Conservation (phyloP, 2,797 vertebrate species). For the Psittacula derbiana region DNA sequence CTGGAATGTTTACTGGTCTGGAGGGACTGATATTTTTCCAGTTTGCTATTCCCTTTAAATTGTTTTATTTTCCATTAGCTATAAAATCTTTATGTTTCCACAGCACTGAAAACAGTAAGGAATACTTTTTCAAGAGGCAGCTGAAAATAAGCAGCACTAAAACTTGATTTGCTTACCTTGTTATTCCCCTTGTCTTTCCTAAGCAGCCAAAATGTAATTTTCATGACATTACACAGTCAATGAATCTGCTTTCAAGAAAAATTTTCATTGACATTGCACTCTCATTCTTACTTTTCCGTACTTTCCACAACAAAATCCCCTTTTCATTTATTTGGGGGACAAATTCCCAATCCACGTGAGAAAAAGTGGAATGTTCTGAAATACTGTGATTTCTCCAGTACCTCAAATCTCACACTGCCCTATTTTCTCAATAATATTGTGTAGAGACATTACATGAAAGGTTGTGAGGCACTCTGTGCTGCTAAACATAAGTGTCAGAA, state of each 20-base stretch:
- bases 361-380: neutral
- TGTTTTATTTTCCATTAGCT: constrained; percentile 35
- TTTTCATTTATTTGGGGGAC: neutral
- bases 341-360: neutral
- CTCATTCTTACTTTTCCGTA: neutral
- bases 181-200: neutral
- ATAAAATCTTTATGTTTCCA: constrained; percentile 32
- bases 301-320: neutral
- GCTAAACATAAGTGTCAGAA: neutral
- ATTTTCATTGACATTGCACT: neutral
- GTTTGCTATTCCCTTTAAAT: constrained; percentile 18
- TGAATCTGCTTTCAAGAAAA: neutral
- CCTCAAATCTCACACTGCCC: neutral
- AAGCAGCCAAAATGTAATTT: neutral
- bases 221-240: neutral
- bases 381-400: neutral
- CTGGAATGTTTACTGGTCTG: constrained; percentile 24
- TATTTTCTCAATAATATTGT: neutral
- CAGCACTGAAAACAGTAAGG: neutral
- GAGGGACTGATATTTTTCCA: constrained; percentile 33
- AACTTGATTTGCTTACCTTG: neutral
- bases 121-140: neutral
- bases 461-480: neutral
- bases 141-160: neutral
- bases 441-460: neutral